Evolutionary conservation across 2,797 vertebrate species (phyloP).

Genomic region (Aeoliscus strigatus): DNA sequence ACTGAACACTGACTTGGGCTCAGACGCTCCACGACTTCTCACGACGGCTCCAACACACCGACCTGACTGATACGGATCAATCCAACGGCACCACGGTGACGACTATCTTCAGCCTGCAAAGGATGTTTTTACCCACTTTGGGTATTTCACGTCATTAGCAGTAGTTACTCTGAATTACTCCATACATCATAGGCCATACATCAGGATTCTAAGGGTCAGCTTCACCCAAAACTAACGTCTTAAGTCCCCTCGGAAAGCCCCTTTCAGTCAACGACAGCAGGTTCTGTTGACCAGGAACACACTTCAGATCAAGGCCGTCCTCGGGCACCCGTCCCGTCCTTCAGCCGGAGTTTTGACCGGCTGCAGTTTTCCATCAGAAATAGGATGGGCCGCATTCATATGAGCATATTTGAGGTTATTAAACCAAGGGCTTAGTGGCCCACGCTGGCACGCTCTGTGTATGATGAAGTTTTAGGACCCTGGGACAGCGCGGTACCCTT

Average conservation of each 20-base stretch:
- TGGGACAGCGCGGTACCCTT: conserved; percentile 48
- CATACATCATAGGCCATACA: not conserved
- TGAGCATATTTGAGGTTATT: conserved; percentile 51
- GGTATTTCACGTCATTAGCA: conserved; percentile 1
- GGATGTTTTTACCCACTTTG: conserved; percentile 10
- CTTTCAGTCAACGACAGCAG: conserved; percentile 18
- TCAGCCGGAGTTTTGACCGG: conserved; percentile 31
- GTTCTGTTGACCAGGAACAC: conserved; percentile 19
- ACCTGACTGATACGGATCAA: conserved; percentile 10
- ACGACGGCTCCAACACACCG: conserved; percentile 40
- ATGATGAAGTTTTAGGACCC: conserved; percentile 55
- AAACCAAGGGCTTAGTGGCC: conserved; percentile 38
- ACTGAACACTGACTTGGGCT: conserved; percentile 41
- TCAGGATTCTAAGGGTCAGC: conserved; percentile 20
- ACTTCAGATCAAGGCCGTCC: conserved; percentile 22
- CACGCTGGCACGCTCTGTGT: conserved; percentile 33
- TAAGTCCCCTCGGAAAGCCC: conserved; percentile 27
- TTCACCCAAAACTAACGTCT: conserved; percentile 13
- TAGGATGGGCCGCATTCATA: conserved; percentile 41
- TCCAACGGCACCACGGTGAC: conserved; percentile 8
- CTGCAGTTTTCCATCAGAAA: conserved; percentile 44
- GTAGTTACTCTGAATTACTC: not conserved
- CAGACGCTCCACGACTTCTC: conserved; percentile 18
- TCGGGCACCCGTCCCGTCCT: conserved; percentile 22
- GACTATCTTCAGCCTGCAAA: conserved; percentile 8